A percentile compares a stretch with the other conserved stretches of the same genome.
Conservation (phyloP, 2,113 vertebrate genomes). For the Potamarius usumacintae region DNA sequence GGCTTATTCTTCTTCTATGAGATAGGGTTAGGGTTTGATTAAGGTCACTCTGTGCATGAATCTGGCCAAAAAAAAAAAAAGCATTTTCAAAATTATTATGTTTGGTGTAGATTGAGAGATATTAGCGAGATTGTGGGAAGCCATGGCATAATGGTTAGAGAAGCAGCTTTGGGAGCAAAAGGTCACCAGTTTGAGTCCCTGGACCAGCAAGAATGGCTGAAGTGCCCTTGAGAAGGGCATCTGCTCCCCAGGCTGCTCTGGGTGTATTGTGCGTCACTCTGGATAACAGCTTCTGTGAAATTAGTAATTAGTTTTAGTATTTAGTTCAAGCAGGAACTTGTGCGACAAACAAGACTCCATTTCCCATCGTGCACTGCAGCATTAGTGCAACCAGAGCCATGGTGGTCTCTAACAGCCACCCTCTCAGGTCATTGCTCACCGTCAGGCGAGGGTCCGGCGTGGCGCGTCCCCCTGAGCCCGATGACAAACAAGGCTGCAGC, state of each 20-base stretch:
- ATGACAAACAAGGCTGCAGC: constrained; percentile 76
- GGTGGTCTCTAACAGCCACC: constrained; percentile 64
- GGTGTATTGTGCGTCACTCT: no score
- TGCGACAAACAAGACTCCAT: constrained; percentile 49
- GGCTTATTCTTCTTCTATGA: no score
- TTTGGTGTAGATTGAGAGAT: not conserved
- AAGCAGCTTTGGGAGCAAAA: no score
- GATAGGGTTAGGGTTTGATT: no score
- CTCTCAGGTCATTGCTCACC: constrained; percentile 73
- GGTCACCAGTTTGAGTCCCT: no score
- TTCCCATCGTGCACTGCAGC: constrained; percentile 62
- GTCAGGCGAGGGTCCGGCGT: constrained; percentile 69
- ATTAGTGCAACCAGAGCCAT: constrained; percentile 58
- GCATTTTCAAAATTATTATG: not conserved
- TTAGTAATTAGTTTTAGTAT: not conserved
- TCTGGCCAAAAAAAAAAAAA: not conserved
- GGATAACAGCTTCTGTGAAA: no score
- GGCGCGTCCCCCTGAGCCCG: constrained; percentile 70
- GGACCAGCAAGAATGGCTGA: no score
- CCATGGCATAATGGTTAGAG: no score
- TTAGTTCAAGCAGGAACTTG: not conserved
- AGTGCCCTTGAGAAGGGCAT: no score
- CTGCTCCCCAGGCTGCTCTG: no score
- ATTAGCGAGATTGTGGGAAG: not conserved
- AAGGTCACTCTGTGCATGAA: not conserved